Base-by-base conservation (phyloP, 2,113 vertebrate genomes). In the Pedionomus torquatus region DNA sequence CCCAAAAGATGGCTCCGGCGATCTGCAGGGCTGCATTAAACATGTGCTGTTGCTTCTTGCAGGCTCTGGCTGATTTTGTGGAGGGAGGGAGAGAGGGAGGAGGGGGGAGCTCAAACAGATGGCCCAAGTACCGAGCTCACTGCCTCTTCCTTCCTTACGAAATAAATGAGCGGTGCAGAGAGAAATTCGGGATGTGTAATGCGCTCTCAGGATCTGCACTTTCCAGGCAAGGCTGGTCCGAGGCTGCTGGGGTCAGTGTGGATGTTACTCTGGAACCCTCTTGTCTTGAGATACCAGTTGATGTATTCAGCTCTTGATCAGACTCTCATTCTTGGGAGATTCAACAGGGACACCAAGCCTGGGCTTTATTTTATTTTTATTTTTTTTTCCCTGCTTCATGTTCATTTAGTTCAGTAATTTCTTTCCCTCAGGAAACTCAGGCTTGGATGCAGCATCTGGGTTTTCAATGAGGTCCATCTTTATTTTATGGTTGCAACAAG, bases 391-490 rank as follows among this genome's bases (percentile, higher is more conserved):
- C 52, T 79, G 61, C 69, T 37, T 55, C n/a, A 2, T 57, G 92
- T 48, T 90, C 60, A 93, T 95, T 80, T 94, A 64, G 82, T 81
- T 95, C 24, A 6, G 58, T 87, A 91, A 94, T 96, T 96, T 94
- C 70, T 81, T 87, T 89, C 93, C 70, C 89, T 11, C 41, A 41
- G 75, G 93, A 97, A 90, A 60, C 51, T 39, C 74, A 26, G 55
- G 77, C 94, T 94, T 37, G 54, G 39, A 61, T 86, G 86, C 68
- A 79, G 61, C 84, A 74, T 63, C 92, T 94, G 81, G 77, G 51
- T 54, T 96, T 97, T 90, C 83, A 93, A 1, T 85, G 78, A 97
- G 55, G 74, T 94, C 92, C 68, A 77, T 97, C 88, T 96, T 89
- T 87, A 84, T 94, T 83, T 94, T 57, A 79, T 13, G 11, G 52